These are phyloP conservation scores for Cryptocephalus moraei DNA, from an alignment of 2,888 invertebrate species.

Conservation along the genomic window DNA sequence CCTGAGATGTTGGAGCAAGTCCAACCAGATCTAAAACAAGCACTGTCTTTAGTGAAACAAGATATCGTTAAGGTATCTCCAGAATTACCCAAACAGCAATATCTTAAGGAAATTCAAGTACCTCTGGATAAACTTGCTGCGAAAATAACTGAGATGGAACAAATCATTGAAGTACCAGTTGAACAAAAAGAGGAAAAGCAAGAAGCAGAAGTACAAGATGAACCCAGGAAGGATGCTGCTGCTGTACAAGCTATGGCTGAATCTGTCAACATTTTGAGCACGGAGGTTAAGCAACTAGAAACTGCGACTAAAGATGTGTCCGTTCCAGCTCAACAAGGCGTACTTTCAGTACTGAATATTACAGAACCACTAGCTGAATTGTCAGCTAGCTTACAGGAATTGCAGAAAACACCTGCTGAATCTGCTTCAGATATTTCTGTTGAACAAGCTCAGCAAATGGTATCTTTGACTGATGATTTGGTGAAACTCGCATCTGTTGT, in stretches of 20 bases:
- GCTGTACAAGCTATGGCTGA: neutral
- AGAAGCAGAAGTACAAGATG: neutral
- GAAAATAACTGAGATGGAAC: neutral
- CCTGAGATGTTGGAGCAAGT: slow-evolving; percentile 4
- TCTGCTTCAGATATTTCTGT: neutral
- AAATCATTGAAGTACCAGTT: too few species aligned
- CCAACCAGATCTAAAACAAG: slow-evolving; percentile 3
- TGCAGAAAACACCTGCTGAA: neutral
- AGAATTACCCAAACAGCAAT: neutral
- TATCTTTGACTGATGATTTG: slow-evolving; percentile 7
- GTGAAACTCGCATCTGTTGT: slow-evolving; percentile 8
- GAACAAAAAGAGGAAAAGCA: neutral
- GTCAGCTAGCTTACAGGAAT: slow-evolving; percentile 6
- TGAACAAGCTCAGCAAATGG: slow-evolving; percentile 7
- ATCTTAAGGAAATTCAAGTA: neutral
- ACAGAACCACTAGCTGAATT: slow-evolving; percentile 5
- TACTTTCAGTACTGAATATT: slow-evolving; percentile 11
- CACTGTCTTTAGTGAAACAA: neutral
- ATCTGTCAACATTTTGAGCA: neutral
- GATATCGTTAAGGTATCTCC: neutral
- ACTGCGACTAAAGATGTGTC: neutral
- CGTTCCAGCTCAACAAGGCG: slow-evolving; percentile 8
- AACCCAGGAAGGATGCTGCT: slow-evolving; percentile 5
- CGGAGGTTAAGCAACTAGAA: slow-evolving; percentile 1
- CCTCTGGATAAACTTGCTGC: slow-evolving; percentile 1